These are phyloP conservation scores for Synergus japonicus DNA, from an alignment of 2,888 invertebrate species.

Conservation along the genomic window DNA sequence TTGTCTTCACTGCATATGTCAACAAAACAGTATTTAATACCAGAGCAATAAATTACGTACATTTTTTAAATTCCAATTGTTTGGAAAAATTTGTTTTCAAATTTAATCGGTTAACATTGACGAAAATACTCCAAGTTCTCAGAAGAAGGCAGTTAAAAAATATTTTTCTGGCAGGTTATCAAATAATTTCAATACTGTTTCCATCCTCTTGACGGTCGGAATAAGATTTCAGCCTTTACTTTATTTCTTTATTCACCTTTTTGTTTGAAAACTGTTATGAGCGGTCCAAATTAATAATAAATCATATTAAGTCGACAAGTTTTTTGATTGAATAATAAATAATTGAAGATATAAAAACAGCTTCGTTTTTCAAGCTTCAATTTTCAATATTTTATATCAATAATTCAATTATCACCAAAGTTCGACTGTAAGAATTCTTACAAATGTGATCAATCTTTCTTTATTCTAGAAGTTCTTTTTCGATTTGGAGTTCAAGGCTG, in stretches of 20 bases:
- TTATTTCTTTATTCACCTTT: too few species aligned
- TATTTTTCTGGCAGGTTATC: constrained; percentile 3
- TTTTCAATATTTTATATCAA: neutral
- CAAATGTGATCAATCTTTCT: constrained; percentile 10
- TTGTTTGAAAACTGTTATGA: neutral
- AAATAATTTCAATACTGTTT: neutral
- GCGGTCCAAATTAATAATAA: neutral
- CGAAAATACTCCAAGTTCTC: constrained; percentile 15
- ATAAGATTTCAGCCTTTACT: neutral
- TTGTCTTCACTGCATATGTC: neutral
- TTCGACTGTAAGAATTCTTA: neutral
- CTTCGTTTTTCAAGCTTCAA: neutral
- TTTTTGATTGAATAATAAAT: neutral
- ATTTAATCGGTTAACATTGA: neutral
- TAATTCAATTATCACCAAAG: constrained; percentile 26
- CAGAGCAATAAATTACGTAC: neutral
- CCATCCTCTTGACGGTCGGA: neutral
- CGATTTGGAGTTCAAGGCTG: constrained; percentile 25
- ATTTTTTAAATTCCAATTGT: neutral
- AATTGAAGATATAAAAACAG: neutral
- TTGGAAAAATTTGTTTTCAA: constrained; percentile 9
- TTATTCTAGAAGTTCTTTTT: neutral
- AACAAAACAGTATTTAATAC: neutral
- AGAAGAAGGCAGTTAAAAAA: constrained; percentile 1
- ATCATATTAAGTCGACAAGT: neutral